A percentile compares a stretch with the other conserved stretches of the same genome.
phyloP scores from a whole-genome alignment of 1,140 invertebrate species.

The Chionoecetes opilio region DNA sequence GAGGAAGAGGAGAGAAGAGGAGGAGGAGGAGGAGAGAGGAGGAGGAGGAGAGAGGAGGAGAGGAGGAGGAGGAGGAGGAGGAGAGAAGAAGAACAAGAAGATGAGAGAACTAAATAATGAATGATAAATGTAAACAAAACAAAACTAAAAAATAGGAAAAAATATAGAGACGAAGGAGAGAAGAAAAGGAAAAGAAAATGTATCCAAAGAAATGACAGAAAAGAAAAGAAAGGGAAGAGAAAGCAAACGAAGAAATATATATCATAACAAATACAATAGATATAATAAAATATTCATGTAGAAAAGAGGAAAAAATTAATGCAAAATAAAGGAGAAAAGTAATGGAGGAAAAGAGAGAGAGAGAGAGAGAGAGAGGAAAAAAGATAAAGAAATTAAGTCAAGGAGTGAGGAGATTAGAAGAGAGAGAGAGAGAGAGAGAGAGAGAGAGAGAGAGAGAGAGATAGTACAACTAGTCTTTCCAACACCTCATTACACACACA shows the following conservation, averaged over 20 bases:
- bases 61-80: neutral
- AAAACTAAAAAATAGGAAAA: neutral
- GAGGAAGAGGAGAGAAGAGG: neutral
- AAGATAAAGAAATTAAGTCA: no score
- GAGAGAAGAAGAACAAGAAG: neutral
- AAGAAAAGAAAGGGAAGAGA: no score
- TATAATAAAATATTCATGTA: no score
- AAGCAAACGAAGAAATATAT: no score
- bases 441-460: neutral
- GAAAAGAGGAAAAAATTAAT: neutral
- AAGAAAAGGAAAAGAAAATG: neutral
- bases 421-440: neutral
- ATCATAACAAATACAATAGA: no score
- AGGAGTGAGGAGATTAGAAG: neutral
- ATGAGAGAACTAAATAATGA: neutral
- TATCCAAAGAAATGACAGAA: no score
- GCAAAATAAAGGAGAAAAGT: neutral
- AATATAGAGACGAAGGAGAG: neutral
- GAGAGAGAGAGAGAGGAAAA: neutral
- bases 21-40: neutral
- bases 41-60: neutral
- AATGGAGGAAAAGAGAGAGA: neutral
- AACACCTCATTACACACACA: neutral
- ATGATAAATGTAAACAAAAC: neutral
- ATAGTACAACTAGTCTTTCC: no score